Conservation (phyloP, 1,140 invertebrate genomes). For the Neotoxoptera formosana region DNA sequence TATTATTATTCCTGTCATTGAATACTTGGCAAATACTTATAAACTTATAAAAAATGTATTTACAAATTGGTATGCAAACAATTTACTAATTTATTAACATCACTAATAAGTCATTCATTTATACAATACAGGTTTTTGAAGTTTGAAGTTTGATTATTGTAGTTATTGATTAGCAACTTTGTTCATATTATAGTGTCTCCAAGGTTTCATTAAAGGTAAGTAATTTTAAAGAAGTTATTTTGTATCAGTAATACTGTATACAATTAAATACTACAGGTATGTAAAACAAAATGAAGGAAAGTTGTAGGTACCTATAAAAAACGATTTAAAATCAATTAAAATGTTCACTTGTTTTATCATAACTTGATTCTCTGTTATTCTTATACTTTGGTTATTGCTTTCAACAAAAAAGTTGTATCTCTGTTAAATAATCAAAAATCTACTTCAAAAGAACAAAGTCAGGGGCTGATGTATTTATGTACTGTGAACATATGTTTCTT, state of each 20-base stretch:
- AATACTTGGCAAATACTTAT: not conserved
- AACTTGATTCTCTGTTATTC: not conserved
- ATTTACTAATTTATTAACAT: not conserved
- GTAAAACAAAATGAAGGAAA: not conserved
- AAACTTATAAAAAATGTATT: not conserved
- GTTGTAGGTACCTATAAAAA: not conserved
- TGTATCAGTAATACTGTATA: not conserved
- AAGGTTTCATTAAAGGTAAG: not conserved
- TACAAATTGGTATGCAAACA: not conserved
- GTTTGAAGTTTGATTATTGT: not conserved
- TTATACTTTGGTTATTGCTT: not conserved
- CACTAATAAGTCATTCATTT: not conserved
- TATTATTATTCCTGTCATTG: not conserved
- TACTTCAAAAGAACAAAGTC: not conserved
- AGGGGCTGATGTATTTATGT: conserved; percentile 31
- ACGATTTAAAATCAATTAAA: not conserved
- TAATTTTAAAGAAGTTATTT: not conserved
- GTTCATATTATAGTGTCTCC: not conserved
- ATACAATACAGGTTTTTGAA: not conserved
- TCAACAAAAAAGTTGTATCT: not conserved
- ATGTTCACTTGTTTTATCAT: not conserved
- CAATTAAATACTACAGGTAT: not conserved
- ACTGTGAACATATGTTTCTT: conserved; percentile 56
- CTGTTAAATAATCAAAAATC: not conserved
- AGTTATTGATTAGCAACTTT: not conserved